Evolutionary conservation across 2,797 vertebrate genomes (phyloP), one percentile per base, ranked within the genome.

Genomic region (Phaenicophaeus curvirostris): DNA sequence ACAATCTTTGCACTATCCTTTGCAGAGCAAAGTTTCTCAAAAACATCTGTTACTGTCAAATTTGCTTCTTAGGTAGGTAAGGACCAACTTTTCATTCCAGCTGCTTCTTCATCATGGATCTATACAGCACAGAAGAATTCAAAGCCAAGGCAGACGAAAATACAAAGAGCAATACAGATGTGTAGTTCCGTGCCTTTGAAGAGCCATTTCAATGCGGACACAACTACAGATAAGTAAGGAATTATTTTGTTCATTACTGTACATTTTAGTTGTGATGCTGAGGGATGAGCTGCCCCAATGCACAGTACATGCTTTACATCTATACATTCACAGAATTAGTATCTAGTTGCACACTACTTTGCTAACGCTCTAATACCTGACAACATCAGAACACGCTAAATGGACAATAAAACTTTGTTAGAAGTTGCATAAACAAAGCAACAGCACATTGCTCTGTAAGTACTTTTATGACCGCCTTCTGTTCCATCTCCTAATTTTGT

Each of bases 361-460:
- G 7, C 13, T 78, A 71, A 71, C 15, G 15, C 17, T 75, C 33
- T 41, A 67, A 67, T 4, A 87, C 8, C 19, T 33, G 68, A 19
- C 44, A 72, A 19, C 44, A 72, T 8, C 4, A 54, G 13, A 77
- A 76, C 5, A 80, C 1, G 5, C 7, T 84, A 39, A 59, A 63
- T 8, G 24, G 10, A 2, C 24, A 65, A 37, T 17, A 72, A 31
- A 85, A 54, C 42, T 50, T 71, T 30, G 2, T 80, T 30, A 82
- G 18, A 79, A 90, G 39, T 4, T 75, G 11, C 42, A 51, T 19
- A 66, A 27, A 13, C 10, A 87, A 87, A 62, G 19, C 19, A 89
- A 53, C 4, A 57, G 8, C 2, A 51, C 19, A 30, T 15, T 31
- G 28, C 12, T 69, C 24, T 0, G 0, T 25, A 84, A 30, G 17